Evolutionary conservation across 2,797 vertebrate species (phyloP), one percentile per base, ranked within the genome.

Genomic region (Phalloptychus januarius): DNA sequence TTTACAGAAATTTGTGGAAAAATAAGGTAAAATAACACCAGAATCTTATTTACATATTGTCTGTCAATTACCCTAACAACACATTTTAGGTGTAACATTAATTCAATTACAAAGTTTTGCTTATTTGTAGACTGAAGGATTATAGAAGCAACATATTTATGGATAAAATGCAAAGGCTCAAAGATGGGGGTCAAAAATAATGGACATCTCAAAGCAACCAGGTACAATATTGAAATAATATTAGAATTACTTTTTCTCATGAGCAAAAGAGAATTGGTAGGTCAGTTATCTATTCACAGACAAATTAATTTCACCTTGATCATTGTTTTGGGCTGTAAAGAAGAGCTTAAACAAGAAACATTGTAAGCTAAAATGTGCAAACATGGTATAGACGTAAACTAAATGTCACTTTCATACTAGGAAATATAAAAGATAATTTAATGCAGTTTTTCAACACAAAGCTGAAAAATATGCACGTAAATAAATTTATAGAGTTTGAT

Each of bases 101-200:
- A 38, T 20, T 42, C 33, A 63, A 75, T 78, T 12, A 13, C 33
- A 77, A 15, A 31, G 45, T 2, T 28, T 12, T 54, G 33, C 2
- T 33, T 50, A 10, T 18, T 71, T 79, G 65, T 28, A 1, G 70
- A 67, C 46, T 71, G 76, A 75, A 85, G 77, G 80, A 83, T 87
- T 72, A 71, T 23, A 52, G 56, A 71, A 44, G 63, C 72, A 45
- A 52, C 71, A 65, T 50, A 70, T 52, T 8, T 13, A 15, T 16
- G 56, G 28, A 5, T 31, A 58, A 58, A 33, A 16, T n/a, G 56
- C 56, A 61, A 31, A 16, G 13, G 28, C 13, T 25, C 5, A 0
- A 31, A 31, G 16, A 13, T 15, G 5, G 56, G 28, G 56, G 5
- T 42, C 7, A 20, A 20, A 65, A 61, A 31, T 28, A 61, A 61